A percentile compares a stretch with the other conserved stretches of the same genome.
Evolutionary conservation across 2,888 invertebrate species (phyloP).

Genomic region (Alloplasta piceator): DNA sequence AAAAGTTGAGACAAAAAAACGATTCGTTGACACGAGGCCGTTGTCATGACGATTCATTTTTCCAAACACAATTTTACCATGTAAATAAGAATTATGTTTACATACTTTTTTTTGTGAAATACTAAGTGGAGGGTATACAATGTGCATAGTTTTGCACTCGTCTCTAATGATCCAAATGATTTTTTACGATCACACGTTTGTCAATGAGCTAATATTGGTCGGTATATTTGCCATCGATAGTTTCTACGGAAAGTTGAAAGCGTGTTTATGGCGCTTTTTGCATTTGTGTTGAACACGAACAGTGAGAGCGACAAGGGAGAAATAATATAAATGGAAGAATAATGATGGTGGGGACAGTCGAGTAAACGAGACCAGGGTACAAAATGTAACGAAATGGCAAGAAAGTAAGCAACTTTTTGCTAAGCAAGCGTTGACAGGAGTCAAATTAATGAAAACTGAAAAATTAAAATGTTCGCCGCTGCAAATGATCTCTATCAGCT

Average conservation of each 20-base stretch:
- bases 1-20: slow-evolving; percentile 35
- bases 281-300: background rate
- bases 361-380: background rate
- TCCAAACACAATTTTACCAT: slow-evolving; percentile 33
- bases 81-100: slow-evolving; percentile 8
- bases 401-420: background rate
- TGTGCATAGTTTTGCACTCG: slow-evolving; percentile 6
- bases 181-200: slow-evolving; percentile 29
- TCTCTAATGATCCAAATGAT: slow-evolving; percentile 45
- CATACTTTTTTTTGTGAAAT: background rate
- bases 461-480: too few species aligned
- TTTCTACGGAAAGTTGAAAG: background rate
- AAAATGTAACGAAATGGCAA: background rate
- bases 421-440: too few species aligned
- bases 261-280: background rate
- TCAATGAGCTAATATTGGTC: slow-evolving; percentile 1
- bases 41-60: slow-evolving; percentile 46
- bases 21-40: slow-evolving; percentile 58
- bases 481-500: too few species aligned
- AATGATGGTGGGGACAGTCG: background rate
- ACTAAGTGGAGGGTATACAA: background rate
- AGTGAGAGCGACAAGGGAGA: background rate
- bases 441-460: too few species aligned
- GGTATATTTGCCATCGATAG: slow-evolving; percentile 2
- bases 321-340: background rate